Evolutionary conservation across 2,113 vertebrate genomes (phyloP).

Genomic region (Buteo buteo): DNA sequence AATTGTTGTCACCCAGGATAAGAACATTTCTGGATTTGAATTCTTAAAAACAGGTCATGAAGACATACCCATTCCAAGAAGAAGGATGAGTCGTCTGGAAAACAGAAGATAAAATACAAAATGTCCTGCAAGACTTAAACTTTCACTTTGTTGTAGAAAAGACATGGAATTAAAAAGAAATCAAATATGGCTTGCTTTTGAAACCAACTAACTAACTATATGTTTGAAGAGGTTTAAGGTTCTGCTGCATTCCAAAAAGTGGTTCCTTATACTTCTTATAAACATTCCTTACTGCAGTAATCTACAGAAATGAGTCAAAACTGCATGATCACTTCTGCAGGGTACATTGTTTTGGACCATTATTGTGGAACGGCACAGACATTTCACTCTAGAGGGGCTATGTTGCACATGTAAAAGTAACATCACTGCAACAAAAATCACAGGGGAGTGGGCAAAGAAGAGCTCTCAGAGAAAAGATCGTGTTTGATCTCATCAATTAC

Average conservation of each 20-base stretch:
- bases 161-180: neutral
- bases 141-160: neutral
- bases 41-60: neutral
- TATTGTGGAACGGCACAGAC: neutral
- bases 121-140: neutral
- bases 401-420: neutral
- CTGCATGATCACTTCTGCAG: neutral
- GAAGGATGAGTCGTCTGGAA: neutral
- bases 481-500: neutral
- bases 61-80: neutral
- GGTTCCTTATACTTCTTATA: neutral
- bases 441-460: neutral
- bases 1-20: neutral
- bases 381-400: neutral
- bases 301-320: neutral
- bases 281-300: neutral
- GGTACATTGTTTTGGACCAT: neutral
- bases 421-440: neutral
- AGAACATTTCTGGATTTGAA: neutral
- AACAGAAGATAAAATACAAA: neutral
- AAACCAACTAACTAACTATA: neutral
- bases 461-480: neutral
- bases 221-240: neutral
- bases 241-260: neutral
- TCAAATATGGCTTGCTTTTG: neutral